These are phyloP conservation scores for Lamprotornis superbus DNA, from an alignment of 2,113 vertebrate species.

Conservation along the genomic window DNA sequence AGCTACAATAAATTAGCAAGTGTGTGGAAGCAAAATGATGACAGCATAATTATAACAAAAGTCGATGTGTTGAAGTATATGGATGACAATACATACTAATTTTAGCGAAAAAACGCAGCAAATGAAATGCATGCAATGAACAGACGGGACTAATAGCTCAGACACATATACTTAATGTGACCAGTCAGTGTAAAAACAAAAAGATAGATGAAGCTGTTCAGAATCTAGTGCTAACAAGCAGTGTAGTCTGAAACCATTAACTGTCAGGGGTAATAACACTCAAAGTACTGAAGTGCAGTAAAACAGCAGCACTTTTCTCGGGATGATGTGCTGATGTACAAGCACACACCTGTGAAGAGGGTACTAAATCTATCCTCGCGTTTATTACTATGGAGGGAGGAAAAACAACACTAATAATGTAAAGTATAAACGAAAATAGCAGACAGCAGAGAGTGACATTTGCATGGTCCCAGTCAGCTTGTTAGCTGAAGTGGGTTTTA, in stretches of 20 bases:
- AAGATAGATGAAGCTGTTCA: constrained; percentile 84
- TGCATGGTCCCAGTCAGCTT: constrained; percentile 96
- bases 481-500: constrained; percentile 99
- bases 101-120: constrained; percentile 73
- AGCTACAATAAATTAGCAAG: constrained; percentile 84
- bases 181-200: constrained; percentile 83
- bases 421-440: constrained; percentile 87
- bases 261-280: constrained; percentile 83
- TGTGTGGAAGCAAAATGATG: constrained; percentile 80
- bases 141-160: constrained; percentile 81
- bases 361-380: constrained; percentile 72
- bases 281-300: constrained; percentile 74
- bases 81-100: constrained; percentile 84
- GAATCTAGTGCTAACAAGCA: constrained; percentile 79
- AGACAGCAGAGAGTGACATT: constrained; percentile 89
- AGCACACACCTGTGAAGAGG: constrained; percentile 80
- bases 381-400: constrained; percentile 79
- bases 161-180: constrained; percentile 81
- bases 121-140: constrained; percentile 74
- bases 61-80: constrained; percentile 79
- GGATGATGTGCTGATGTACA: constrained; percentile 69
- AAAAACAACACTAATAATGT: constrained; percentile 83
- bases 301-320: constrained; percentile 71
- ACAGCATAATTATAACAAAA: constrained; percentile 86
- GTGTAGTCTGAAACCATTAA: constrained; percentile 79